These are phyloP conservation scores for Nebria ingens DNA, from an alignment of 1,140 invertebrate species.

Conservation along the genomic window DNA sequence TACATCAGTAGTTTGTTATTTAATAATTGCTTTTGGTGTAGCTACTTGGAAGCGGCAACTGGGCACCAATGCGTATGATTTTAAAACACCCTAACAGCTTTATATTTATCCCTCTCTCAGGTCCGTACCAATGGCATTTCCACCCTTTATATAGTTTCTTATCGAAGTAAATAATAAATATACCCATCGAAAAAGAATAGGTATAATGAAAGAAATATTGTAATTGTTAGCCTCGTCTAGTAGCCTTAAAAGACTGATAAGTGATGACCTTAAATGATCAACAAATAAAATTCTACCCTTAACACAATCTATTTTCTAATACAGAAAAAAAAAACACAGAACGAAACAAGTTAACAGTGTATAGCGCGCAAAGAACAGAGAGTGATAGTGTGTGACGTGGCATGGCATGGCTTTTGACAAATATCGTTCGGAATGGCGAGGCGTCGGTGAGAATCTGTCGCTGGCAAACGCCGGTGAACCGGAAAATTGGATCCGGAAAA, in stretches of 20 bases:
- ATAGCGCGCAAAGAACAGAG: background rate
- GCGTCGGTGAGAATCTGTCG: slow-evolving; percentile 6
- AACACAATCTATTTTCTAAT: too few relatives aligned
- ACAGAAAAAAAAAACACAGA: too few relatives aligned
- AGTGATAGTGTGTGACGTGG: background rate
- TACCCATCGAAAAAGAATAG: background rate
- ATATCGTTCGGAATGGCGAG: background rate
- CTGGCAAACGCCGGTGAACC: background rate
- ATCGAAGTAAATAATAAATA: background rate
- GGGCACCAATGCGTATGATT: too few relatives aligned
- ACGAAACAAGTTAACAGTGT: too few relatives aligned
- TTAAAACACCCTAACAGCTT: too few relatives aligned
- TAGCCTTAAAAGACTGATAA: too few relatives aligned
- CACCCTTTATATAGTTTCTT: background rate
- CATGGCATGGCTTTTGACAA: background rate
- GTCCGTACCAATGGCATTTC: background rate
- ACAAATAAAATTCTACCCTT: too few relatives aligned
- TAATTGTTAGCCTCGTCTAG: too few relatives aligned
- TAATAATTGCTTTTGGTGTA: background rate
- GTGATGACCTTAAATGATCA: too few relatives aligned
- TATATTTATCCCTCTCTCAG: too few relatives aligned
- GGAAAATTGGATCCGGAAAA: slow-evolving; percentile 3
- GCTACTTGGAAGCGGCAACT: background rate
- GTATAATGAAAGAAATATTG: background rate
- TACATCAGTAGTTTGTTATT: background rate